Evolutionary conservation across 2,888 invertebrate species (phyloP), one percentile per base, ranked within the genome.

Genomic region (Vesta saturnalis): DNA sequence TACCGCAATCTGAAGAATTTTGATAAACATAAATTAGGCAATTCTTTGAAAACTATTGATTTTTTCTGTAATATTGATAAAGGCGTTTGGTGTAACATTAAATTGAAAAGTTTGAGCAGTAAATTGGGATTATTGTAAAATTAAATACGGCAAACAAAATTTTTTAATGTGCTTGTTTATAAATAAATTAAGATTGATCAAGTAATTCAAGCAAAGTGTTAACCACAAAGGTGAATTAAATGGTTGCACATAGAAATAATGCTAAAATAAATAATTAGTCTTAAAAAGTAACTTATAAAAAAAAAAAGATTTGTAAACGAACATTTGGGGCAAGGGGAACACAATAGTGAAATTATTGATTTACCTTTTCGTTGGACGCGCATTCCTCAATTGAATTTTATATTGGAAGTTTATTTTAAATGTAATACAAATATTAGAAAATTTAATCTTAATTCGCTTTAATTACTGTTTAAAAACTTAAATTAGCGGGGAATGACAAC

Each of bases 281-380:
- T n/a, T n/a, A 46, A 10, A 8, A 35, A 49, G 60, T 58, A 67
- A 35, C 54, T 49, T 39, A 64, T 46, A 47, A 47, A 55, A 21
- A 18, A 47, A 46, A 69, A 62, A 39, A 60, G 73, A 76, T 77
- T 52, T 49, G 23, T 52, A 59, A 77, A 80, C 77, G 77, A 79
- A 78, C 77, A 80, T 77, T 77, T 75, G 61, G 77, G 75, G 77
- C 77, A 77, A 77, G 75, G 77, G 72, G 22, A 72, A 73, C 77
- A 77, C 80, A 79, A 79, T 78, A 75, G 76, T 78, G 77, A 77
- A 77, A 80, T 83, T 83, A 83, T 83, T 79, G 83, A 83, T 83
- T 83, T 79, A 78, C 77, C 77, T 64, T 66, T 66, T 57, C 60
- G 56, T 57, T 49, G 54, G 55, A 61, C 60, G 68, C 64, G 57